phyloP scores from a whole-genome alignment of 2,797 vertebrate species.

The Peromyscus eremicus region DNA sequence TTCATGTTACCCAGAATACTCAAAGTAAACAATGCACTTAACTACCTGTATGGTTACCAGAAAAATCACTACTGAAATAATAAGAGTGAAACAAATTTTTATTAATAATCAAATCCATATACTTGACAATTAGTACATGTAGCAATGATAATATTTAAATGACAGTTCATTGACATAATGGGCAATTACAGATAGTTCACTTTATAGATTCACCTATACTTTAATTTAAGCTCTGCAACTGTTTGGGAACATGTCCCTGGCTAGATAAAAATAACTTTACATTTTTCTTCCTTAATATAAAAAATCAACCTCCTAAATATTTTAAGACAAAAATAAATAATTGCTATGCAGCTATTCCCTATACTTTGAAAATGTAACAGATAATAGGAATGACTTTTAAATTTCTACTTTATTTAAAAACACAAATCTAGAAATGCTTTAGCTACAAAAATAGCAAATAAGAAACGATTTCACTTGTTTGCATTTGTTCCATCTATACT shows the following conservation, averaged over 20 bases:
- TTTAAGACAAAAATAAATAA: not conserved
- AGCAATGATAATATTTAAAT: not conserved
- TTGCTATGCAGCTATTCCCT: not conserved
- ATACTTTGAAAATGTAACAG: not conserved
- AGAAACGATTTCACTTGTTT: not conserved
- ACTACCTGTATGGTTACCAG: not conserved
- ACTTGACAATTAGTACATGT: not conserved
- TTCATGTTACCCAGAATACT: conserved; percentile 21
- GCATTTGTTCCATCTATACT: not conserved
- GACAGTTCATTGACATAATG: not conserved
- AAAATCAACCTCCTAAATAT: not conserved
- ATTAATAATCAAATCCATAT: conserved; percentile 7
- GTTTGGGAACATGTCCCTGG: not conserved
- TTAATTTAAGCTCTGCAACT: conserved; percentile 2
- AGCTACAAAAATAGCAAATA: not conserved
- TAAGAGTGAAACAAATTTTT: not conserved
- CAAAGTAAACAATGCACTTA: conserved; percentile 13
- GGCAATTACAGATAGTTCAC: not conserved
- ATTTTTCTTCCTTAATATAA: not conserved
- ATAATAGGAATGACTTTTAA: not conserved
- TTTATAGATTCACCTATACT: conserved; percentile 7
- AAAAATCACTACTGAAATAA: conserved; percentile 12
- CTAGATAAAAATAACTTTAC: not conserved
- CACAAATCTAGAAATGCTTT: not conserved
- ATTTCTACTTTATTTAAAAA: conserved; percentile 35